Conservation (phyloP, 2,113 vertebrate species). For the Arenaria interpres region DNA sequence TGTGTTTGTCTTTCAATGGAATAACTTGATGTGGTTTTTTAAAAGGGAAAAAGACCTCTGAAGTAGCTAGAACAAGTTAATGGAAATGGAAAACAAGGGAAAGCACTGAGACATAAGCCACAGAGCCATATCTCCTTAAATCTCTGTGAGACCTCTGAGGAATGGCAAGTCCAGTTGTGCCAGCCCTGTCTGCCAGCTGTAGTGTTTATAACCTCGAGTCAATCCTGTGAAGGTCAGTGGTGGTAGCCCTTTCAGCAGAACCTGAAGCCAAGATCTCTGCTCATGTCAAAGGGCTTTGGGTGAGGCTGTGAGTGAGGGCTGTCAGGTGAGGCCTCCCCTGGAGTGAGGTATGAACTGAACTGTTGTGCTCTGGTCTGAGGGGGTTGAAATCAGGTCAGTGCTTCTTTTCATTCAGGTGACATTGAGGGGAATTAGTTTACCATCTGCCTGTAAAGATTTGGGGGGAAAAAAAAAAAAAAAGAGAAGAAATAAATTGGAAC, state of each 20-base stretch:
- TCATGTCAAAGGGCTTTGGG: neutral
- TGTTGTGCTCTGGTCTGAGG: accelerated
- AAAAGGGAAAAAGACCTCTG: neutral
- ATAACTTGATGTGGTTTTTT: neutral
- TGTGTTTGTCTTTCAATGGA: neutral
- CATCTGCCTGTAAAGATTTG: neutral
- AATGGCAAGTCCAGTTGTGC: neutral
- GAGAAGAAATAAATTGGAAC: neutral
- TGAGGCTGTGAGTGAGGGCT: neutral
- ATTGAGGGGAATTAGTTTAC: neutral
- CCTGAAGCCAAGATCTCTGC: neutral
- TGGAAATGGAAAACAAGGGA: neutral
- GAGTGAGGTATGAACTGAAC: neutral
- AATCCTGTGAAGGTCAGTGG: neutral
- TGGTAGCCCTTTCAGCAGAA: neutral
- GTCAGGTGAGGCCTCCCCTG: accelerated
- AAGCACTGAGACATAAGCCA: neutral
- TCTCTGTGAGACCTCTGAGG: neutral
- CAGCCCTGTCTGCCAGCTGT: neutral
- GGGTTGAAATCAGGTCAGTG: neutral
- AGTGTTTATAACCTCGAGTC: neutral
- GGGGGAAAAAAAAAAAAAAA: too few species aligned
- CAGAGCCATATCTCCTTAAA: neutral
- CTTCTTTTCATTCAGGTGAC: neutral
- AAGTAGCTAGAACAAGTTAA: neutral